These are phyloP conservation scores for Lymantria dispar DNA, from an alignment of 2,888 invertebrate species.

Conservation along the genomic window DNA sequence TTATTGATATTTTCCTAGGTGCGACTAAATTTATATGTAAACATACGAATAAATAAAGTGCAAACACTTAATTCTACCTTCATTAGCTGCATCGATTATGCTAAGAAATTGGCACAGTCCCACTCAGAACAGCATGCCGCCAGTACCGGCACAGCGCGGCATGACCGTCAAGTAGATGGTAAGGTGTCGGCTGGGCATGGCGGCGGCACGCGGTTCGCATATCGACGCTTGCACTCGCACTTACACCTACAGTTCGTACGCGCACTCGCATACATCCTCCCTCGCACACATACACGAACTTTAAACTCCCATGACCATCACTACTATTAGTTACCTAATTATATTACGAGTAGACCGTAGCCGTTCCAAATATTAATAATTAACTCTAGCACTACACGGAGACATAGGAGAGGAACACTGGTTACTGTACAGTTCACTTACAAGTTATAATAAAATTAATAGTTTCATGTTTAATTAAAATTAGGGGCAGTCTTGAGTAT, in stretches of 20 bases:
- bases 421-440: constrained; percentile 77
- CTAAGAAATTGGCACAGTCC: constrained; percentile 80
- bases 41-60: constrained; percentile 83
- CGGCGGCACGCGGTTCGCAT: constrained; percentile 23
- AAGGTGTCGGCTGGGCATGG: background rate
- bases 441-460: constrained; percentile 58
- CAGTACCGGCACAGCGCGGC: constrained; percentile 1
- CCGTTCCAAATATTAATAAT: constrained; percentile 60
- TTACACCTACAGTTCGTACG: constrained; percentile 27
- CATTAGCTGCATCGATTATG: constrained; percentile 73
- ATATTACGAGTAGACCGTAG: constrained; percentile 59
- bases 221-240: constrained; percentile 24
- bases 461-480: constrained; percentile 66
- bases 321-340: constrained; percentile 62
- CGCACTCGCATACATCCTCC: constrained; percentile 21
- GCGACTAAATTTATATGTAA: constrained; percentile 80
- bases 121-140: constrained; percentile 57
- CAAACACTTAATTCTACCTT: constrained; percentile 83
- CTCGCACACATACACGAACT: constrained; percentile 43
- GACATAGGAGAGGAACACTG: constrained; percentile 79
- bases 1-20: constrained; percentile 82
- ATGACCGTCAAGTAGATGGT: too few species aligned
- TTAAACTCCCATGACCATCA: constrained; percentile 48
- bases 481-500: constrained; percentile 58
- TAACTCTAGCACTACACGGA: constrained; percentile 71